Evolutionary conservation across 1,140 invertebrate species (phyloP), one percentile per base, ranked within the genome.

Genomic region (Gryllus bimaculatus): DNA sequence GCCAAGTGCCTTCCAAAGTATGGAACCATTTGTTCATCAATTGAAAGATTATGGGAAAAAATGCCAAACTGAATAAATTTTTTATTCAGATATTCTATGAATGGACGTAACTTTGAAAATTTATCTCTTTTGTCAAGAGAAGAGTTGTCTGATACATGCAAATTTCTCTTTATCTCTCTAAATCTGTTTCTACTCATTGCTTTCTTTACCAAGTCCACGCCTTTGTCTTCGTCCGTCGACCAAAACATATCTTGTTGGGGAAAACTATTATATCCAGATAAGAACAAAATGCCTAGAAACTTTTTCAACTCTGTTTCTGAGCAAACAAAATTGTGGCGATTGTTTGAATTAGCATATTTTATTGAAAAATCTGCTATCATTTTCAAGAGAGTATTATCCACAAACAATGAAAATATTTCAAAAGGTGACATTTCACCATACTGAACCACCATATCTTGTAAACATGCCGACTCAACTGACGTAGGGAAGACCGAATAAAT

Each of bases 1-100:
- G 80, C 82, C 12, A 78, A 66, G 81, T 84, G 84, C 3, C 81
- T 78, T 75, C 83, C 83, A 78, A 78, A 83, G 80, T 84, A 84
- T 6, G 82, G 81, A 8, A 84, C 79, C 82, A 85, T 83, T n/a
- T n/a, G n/a, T n/a, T n/a, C n/a, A n/a, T n/a, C n/a, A n/a, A n/a
- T n/a, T n/a, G n/a, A n/a, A n/a, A n/a, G 47, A 81, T 75, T 76
- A 83, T 82, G 85, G 89, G 86, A 80, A 88, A 82, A 8, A 18
- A 8, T 8, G 20, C 74, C 18, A 74, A 20, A n/a, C n/a, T 8
- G 74, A 20, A 20, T 8, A n/a, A 74, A 74, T 74, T 74, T 74
- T 10, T 8, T 74, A 20, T 74, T 18, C n/a, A 74, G 21, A n/a
- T 20, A 8, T 74, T 10, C 18, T 10, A 74, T 74, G 8, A 74